Base-by-base conservation (phyloP, 2,888 invertebrate genomes). In the Tenthredo mesomela region DNA sequence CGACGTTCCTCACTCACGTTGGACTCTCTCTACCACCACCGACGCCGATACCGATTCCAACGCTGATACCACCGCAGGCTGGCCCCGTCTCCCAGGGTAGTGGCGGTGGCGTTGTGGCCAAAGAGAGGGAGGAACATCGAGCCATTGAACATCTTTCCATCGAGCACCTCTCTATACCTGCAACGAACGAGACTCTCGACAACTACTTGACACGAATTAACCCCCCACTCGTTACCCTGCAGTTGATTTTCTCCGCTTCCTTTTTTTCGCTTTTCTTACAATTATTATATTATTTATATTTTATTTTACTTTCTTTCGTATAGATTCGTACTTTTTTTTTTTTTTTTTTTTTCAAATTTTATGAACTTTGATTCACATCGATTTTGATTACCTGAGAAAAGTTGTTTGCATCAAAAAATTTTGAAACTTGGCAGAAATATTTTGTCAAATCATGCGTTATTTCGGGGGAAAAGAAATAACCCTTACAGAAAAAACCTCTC, bases 81-180 rank as follows among this genome's bases (percentile, higher is more conserved):
- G 90, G 90, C 83, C 90, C 91, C 84, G 91, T 90, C 84, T 93
- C 92, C 93, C 93, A 93, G 37, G 92, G 92, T 75, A 93, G 88
- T 4, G 91, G 91, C 47, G 92, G 92, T 6, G 91, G 89, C 43
- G 91, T 91, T 82, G 91, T 90, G 21, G 90, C 89, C 86, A 93
- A 88, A 37, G 93, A 92, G 70, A 91, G 91, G 47, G 90, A 91
- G 73, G 93, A 93, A 88, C 93, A 92, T 86, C 91, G 89, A 47
- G 90, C 91, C 89, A 93, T 90, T 71, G 93, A 93, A 87, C 92
- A 93, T 83, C 90, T 91, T 86, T 93, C 93, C 88, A 92, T 91
- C 84, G 93, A 92, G 86, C 93, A 93, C 75, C 90, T 91, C 85
- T 93, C 93, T 85, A 92, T 88, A 86, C 92, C 93, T 92, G 86